These are phyloP conservation scores for Antheraea pernyi DNA, from an alignment of 1,140 invertebrate genomes.

Conservation along the genomic window DNA sequence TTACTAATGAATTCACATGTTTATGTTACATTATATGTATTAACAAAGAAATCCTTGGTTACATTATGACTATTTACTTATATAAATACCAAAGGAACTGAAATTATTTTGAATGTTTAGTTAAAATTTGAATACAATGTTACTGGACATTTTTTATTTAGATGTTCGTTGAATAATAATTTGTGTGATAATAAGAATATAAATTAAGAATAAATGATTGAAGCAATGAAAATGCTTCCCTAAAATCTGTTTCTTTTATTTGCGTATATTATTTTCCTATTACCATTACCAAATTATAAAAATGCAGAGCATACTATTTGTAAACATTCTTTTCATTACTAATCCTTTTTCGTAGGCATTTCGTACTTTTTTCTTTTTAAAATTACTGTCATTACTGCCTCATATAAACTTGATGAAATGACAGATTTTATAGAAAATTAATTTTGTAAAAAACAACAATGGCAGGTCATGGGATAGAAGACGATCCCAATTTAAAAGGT, in stretches of 20 bases:
- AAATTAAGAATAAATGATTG: background rate
- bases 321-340: too few relatives aligned
- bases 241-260: slow-evolving; percentile 7
- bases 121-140: background rate
- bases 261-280: too few relatives aligned
- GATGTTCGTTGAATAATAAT: background rate
- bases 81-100: background rate
- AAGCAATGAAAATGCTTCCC: background rate
- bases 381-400: too few relatives aligned
- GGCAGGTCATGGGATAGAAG: slow-evolving; percentile 49
- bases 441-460: slow-evolving; percentile 6
- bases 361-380: too few relatives aligned
- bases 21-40: background rate
- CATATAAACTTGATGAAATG: too few relatives aligned
- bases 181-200: background rate
- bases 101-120: background rate
- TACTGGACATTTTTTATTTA: background rate
- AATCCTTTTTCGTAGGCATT: too few relatives aligned
- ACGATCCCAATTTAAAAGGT: slow-evolving; percentile 67
- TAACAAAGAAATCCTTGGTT: background rate
- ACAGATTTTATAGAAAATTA: too few relatives aligned
- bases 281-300: too few relatives aligned
- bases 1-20: background rate
- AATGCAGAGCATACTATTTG: too few relatives aligned
- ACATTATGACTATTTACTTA: background rate